Evolutionary conservation across 2,113 vertebrate genomes (phyloP), one percentile per base, ranked within the genome.

Genomic region (Anolis sagrei): DNA sequence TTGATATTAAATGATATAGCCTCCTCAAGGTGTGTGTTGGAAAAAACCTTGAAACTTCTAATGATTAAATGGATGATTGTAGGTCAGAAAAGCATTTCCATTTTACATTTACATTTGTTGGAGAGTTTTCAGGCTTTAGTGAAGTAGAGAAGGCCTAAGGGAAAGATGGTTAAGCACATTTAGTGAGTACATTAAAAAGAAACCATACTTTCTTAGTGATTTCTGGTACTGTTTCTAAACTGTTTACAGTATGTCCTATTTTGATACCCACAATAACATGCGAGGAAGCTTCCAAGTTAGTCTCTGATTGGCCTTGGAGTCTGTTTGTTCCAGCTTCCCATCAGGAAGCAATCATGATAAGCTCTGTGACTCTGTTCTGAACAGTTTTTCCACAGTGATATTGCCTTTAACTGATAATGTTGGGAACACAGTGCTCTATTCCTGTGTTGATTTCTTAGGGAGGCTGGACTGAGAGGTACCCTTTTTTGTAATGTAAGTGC

Each of bases 341-440:
- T 91, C 94, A 97, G 97, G 97, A 98, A 97, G 95, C 95, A 97
- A 97, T 97, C 93, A 86, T 96, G 97, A 98, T 97, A 97, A 97
- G 92, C 86, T 86, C 90, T 88, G 88, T 89, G 94, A 94, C 93
- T 91, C 92, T 94, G 88, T 88, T 92, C 88, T 93, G 91, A 85
- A 90, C 95, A 83, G 21, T 82, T 94, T 96, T 97, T 89, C 94
- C 94, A 94, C 93, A 91, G 85, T 92, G 79, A 91, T 83, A 81
- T 91, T 90, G 81, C 73, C 90, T 92, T 90, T 93, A 92, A 94
- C 95, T 94, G 88, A 88, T 95, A 93, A 93, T 93, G 92, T 94
- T 96, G 93, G 96, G 93, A 97, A 97, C 95, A 91, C 79, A 90
- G 88, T 84, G 89, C 61, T 87, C 76, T 92, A 82, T 92, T 95